phyloP scores from a whole-genome alignment of 2,888 invertebrate genomes.

The Acanthopleura granulata region DNA sequence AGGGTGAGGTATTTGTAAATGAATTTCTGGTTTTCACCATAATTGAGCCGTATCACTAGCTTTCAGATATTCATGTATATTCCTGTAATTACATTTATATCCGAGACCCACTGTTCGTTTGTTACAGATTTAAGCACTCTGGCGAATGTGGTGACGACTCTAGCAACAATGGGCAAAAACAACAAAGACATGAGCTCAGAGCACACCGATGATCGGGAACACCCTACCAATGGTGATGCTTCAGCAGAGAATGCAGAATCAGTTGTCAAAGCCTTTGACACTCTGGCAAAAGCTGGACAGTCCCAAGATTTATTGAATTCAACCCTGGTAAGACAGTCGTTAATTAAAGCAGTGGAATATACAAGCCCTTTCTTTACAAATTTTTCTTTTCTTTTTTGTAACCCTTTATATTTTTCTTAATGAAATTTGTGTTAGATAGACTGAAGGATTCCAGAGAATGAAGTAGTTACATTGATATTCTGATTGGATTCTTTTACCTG shows the following conservation, averaged over 20 bases:
- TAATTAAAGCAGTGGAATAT: background rate
- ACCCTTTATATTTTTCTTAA: no score
- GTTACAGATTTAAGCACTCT: constrained; percentile 70
- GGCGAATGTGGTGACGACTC: constrained; percentile 72
- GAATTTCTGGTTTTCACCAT: no score
- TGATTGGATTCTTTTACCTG: no score
- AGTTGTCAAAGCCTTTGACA: constrained; percentile 81
- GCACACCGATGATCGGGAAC: background rate
- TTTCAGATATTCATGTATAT: no score
- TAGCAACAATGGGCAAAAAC: constrained; percentile 69
- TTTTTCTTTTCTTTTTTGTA: no score
- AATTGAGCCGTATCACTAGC: no score
- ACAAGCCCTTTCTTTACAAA: background rate
- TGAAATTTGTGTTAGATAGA: no score
- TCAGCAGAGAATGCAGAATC: constrained; percentile 70
- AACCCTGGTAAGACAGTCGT: constrained; percentile 33
- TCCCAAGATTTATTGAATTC: constrained; percentile 33
- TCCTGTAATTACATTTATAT: no score
- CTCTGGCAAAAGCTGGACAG: constrained; percentile 75
- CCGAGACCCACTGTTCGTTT: background rate
- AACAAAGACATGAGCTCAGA: constrained; percentile 33
- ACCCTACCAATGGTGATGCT: constrained; percentile 32
- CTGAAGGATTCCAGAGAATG: no score
- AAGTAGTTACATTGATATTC: no score
- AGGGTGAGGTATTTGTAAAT: no score